These are phyloP conservation scores for Pangasius djambal DNA, from an alignment of 2,797 vertebrate species.

Conservation along the genomic window DNA sequence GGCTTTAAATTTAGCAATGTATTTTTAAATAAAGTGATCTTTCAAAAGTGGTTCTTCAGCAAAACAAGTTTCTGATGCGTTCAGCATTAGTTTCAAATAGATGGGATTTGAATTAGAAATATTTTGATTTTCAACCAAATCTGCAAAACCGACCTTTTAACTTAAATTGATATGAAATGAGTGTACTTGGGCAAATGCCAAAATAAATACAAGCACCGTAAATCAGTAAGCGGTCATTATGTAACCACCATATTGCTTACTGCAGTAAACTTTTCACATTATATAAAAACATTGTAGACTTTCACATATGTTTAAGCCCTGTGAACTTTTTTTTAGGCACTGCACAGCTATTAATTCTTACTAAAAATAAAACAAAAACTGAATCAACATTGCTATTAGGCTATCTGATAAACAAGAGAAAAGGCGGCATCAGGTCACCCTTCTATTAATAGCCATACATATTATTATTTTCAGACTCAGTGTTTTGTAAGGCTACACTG, in stretches of 20 bases:
- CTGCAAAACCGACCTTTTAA: background rate
- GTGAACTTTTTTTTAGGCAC: background rate
- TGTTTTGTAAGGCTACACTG: background rate
- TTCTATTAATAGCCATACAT: background rate
- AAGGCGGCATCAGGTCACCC: background rate
- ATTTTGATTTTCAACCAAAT: background rate
- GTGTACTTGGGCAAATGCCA: background rate
- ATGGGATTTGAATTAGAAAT: background rate
- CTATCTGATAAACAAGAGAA: background rate
- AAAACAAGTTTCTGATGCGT: background rate
- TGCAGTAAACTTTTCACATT: background rate
- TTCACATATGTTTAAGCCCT: background rate
- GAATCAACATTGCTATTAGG: background rate
- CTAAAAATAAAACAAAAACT: background rate
- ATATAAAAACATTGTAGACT: background rate
- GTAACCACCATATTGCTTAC: too few species aligned
- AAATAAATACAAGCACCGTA: background rate
- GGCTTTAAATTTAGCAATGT: conserved; percentile 38
- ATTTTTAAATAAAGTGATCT: background rate
- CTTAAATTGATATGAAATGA: background rate
- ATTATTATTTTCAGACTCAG: background rate
- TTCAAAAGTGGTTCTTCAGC: background rate
- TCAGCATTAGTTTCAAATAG: background rate
- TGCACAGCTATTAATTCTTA: background rate
- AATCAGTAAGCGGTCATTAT: background rate